Evolutionary conservation across 2,113 vertebrate species (phyloP).

Genomic region (Polypterus bichir): DNA sequence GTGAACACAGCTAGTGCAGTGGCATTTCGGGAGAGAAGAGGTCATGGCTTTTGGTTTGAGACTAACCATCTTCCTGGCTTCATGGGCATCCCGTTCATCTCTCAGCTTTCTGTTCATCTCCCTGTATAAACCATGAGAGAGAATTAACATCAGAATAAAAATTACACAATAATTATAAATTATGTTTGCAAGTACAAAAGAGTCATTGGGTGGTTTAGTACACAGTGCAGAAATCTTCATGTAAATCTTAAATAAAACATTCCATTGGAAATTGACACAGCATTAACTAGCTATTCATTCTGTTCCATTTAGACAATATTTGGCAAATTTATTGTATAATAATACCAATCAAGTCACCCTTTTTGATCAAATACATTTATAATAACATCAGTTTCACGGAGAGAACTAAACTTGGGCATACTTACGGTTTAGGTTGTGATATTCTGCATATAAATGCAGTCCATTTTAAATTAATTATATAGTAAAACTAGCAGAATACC

Average conservation of each 20-base stretch:
- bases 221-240: neutral
- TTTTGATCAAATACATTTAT: too few relatives aligned
- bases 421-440: too few relatives aligned
- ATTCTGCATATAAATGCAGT: too few relatives aligned
- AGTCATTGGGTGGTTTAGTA: too few relatives aligned
- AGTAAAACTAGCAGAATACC: too few relatives aligned
- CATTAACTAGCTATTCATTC: too few relatives aligned
- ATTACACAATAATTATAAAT: neutral
- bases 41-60: conserved; percentile 42
- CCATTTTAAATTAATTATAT: too few relatives aligned
- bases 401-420: too few relatives aligned
- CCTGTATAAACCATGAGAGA: conserved; percentile 44
- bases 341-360: too few relatives aligned
- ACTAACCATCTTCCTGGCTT: conserved; percentile 72
- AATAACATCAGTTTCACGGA: too few relatives aligned
- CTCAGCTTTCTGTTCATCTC: conserved; percentile 85
- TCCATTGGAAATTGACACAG: neutral
- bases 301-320: too few relatives aligned
- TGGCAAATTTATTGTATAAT: too few relatives aligned
- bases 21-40: conserved; percentile 35
- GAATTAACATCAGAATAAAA: neutral
- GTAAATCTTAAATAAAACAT: neutral
- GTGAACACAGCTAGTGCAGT: conserved; percentile 47
- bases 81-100: conserved; percentile 76
- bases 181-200: neutral